Base-by-base conservation (phyloP, 30 jellyfish, hydroid and myxozoan species). In the Aurelia sp. region DNA sequence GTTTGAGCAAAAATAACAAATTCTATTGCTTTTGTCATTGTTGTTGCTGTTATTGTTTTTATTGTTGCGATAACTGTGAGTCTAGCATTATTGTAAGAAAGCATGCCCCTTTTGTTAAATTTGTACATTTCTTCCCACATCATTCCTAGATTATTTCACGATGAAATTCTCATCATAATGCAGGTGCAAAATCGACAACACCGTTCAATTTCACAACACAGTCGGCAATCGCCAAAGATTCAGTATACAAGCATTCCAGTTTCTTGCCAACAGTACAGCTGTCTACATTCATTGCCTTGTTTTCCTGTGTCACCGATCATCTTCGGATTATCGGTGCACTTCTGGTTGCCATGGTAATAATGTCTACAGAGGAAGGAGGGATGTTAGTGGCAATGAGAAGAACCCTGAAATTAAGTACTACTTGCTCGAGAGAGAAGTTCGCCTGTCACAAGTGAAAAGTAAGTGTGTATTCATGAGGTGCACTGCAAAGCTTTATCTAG, bases 251-350 rank as follows among this genome's bases (percentile, higher is more conserved):
- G 90, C 90, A 18, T 80, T 80, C 58, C 11, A 81, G 20, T 63
- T 33, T 38, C 70, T 80, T 7, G 7, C 50, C n/a, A 52, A 80
- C 80, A 63, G 78, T 24, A 80, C 90, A 27, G 27, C 90, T 13
- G 90, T 48, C 9, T 74, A 20, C 80, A 4, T 85, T 31, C 90
- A 80, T 55, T 80, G 90, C 90, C 80, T 63, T 18, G 72, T 80
- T 6, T 80, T 85, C 79, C 88, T 85, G 44, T 85, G 94, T 61
- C 88, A 72, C 67, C 22, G 35, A 57, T 30, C 83, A 4, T 85
- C 94, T 15, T 55, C 75, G 13, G 74, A 71, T 31, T 21, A 38
- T 8, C 67, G 81, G 11, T 85, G 94, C 65, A 74, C 51, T 19
- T 21, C 30, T 8, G 74, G 82, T 41, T 85, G 94, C 33, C 57